Base-by-base conservation (phyloP, 2,797 vertebrate species). In the Arrhamphus sclerolepis region DNA sequence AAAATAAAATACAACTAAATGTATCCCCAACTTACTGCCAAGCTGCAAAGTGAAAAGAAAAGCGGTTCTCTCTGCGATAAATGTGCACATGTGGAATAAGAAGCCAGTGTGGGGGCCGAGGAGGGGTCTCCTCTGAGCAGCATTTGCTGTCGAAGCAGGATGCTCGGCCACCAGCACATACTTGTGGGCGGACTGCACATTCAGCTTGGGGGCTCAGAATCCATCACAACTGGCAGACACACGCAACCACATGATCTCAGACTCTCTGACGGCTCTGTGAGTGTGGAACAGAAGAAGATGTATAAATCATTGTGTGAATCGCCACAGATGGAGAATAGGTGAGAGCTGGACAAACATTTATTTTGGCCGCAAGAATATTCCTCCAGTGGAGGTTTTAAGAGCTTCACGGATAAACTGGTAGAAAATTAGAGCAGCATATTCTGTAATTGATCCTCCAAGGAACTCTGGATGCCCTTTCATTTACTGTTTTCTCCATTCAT, bases 71-170 rank as follows among this genome's bases (percentile, higher is more conserved):
- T 61, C 46, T 47, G n/a, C 24, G 46, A 19, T 62, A 34, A 67
- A 66, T 48, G 59, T 61, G 38, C 53, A 39, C 46, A 59, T 55
- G 50, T 58, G 75, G 54, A 66, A 53, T 11, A 52, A 21, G 66
- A 63, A 51, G 40, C 9, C n/a, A 49, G 53, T 10, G 46, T n/a
- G 56, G 34, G 55, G 42, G 39, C 29, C 49, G 78, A 67, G 41
- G 48, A 69, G 65, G 66, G 75, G 72, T 72, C 66, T 50, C 7
- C 5, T 42, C 55, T 48, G 44, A 50, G 31, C 18, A 21, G 68
- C 69, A 78, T 87, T 75, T 87, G 84, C 86, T 88, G 82, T 54
- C 18, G 46, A 75, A 81, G 85, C 85, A 86, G 56, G 72, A 83
- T 70, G 55, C 66, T 66, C 57, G 46, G 78, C 78, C 82, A 85